A percentile compares a stretch with the other conserved stretches of the same genome.
Evolutionary conservation across 53 echinoderm and acorn worm species (phyloP).

Genomic region (Mesocentrotus franciscanus): DNA sequence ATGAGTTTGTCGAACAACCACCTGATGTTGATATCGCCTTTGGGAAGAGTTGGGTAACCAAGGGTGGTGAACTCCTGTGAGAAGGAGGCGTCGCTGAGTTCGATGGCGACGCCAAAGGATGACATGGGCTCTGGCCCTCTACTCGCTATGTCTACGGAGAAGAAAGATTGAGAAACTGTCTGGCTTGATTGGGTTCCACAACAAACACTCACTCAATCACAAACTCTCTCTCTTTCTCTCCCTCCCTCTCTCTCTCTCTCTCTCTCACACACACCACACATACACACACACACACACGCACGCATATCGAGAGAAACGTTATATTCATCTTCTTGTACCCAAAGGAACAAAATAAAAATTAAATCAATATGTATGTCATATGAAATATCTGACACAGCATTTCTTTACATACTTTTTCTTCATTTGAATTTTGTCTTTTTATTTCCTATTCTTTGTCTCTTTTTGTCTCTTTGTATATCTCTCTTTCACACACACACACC

Average conservation of each 20-base stretch:
- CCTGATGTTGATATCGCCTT: neutral
- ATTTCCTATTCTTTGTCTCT: no score
- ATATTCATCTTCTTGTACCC: no score
- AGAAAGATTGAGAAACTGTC: neutral
- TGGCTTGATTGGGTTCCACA: neutral
- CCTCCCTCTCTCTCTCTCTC: no score
- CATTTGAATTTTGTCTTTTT: no score
- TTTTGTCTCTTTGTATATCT: no score
- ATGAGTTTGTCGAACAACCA: conserved; percentile 14
- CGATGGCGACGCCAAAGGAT: conserved; percentile 25
- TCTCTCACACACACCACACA: no score
- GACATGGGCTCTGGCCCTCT: conserved; percentile 3
- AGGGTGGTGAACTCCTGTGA: neutral
- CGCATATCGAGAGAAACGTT: no score
- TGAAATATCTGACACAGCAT: no score
- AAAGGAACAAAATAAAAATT: no score
- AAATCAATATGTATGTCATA: no score
- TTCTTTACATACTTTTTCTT: no score
- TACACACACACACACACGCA: neutral
- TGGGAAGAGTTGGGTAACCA: conserved; percentile 31
- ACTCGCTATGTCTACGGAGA: neutral
- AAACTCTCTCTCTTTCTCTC: neutral
- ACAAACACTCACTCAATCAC: neutral
- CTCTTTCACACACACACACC: no score
- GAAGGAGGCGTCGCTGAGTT: conserved; percentile 24